Conservation (phyloP, 1,140 invertebrate genomes). For the Ooceraea biroi region DNA sequence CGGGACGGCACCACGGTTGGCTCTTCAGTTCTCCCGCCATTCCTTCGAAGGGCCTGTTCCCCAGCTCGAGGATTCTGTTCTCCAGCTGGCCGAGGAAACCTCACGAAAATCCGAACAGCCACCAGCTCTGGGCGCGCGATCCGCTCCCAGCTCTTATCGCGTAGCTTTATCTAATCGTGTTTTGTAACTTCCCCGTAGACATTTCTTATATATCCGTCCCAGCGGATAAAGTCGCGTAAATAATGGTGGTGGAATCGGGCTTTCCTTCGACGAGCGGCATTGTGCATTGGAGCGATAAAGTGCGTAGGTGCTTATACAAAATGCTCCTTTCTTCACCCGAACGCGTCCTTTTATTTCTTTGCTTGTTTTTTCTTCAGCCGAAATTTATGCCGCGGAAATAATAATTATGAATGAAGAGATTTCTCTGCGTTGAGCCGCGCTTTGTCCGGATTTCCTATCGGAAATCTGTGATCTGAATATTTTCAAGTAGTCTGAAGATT, state of each 20-base stretch:
- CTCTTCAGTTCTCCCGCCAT: slow-evolving; percentile 57
- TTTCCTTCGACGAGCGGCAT: background rate
- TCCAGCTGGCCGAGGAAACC: background rate
- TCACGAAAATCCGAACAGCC: background rate
- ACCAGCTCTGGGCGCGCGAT: background rate
- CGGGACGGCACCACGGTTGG: slow-evolving; percentile 16
- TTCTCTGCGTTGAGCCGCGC: background rate
- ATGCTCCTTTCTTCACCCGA: background rate
- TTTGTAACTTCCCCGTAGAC: no score
- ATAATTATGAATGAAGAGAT: background rate
- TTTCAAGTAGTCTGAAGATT: background rate
- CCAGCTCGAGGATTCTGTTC: background rate
- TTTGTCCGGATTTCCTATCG: background rate
- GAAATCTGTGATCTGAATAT: background rate
- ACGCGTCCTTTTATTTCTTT: background rate
- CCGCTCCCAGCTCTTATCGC: background rate
- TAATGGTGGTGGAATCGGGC: background rate
- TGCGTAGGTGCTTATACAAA: background rate
- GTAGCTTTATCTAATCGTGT: slow-evolving; percentile 46
- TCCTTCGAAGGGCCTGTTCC: background rate
- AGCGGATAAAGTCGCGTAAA: background rate
- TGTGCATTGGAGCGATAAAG: background rate
- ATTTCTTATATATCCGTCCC: slow-evolving; percentile 5
- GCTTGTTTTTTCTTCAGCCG: background rate
- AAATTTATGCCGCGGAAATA: background rate